Evolutionary conservation across 2,113 vertebrate species (phyloP).

Genomic region (Nothoprocta pentlandii): DNA sequence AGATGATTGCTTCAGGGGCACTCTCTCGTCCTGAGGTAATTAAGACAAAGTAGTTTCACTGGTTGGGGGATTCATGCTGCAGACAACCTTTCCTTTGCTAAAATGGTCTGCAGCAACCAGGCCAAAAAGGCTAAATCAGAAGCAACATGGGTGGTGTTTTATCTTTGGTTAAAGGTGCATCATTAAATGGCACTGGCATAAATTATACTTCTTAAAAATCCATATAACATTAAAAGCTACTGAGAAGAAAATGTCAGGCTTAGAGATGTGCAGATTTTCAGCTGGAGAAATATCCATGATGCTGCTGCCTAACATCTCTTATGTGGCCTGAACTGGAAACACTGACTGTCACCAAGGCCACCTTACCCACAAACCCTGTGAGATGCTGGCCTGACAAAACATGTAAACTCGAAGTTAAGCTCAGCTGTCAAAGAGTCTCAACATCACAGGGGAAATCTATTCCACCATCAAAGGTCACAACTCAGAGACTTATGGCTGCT

Average conservation of each 20-base stretch:
- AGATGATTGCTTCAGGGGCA: conserved; percentile 90
- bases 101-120: conserved; percentile 62
- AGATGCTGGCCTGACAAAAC: conserved; percentile 74
- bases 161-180: conserved; percentile 74
- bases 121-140: conserved; percentile 72
- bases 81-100: conserved; percentile 73
- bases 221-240: conserved; percentile 65
- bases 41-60: conserved; percentile 86
- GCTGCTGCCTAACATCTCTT: conserved; percentile 12
- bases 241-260: conserved; percentile 65
- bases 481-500: conserved; percentile 75
- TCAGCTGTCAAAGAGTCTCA: conserved; percentile 77
- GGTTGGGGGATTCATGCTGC: conserved; percentile 76
- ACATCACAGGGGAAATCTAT: conserved; percentile 74
- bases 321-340: conserved; percentile 64
- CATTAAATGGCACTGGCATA: conserved; percentile 71
- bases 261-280: conserved; percentile 53
- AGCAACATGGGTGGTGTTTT: conserved; percentile 64
- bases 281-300: conserved; percentile 50
- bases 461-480: conserved; percentile 75
- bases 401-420: conserved; percentile 74
- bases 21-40: conserved; percentile 86
- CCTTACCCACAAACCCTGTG: conserved; percentile 59
- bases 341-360: conserved; percentile 57
- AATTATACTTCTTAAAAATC: conserved; percentile 77